Conservation (phyloP, 1,140 invertebrate genomes). For the Dermatophagoides farinae region DNA sequence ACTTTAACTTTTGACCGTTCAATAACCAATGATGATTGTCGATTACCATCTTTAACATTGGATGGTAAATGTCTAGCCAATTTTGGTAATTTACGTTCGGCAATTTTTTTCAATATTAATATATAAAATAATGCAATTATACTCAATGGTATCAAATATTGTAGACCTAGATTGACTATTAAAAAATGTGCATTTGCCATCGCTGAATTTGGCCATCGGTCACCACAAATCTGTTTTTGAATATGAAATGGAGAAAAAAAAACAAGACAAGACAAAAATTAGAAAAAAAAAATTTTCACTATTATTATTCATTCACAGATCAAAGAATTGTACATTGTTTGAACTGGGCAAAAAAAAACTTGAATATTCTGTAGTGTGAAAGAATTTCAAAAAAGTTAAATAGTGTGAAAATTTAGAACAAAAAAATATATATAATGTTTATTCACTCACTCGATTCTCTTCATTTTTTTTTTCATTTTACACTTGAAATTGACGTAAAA, state of each 20-base stretch:
- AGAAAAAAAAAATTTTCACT: background rate
- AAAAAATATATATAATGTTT: no score
- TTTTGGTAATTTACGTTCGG: slow-evolving; percentile 59
- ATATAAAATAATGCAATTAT: slow-evolving; percentile 79
- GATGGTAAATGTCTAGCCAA: slow-evolving; percentile 23
- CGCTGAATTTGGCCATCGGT: slow-evolving; percentile 60
- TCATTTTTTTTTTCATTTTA: no score
- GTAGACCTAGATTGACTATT: slow-evolving; percentile 64
- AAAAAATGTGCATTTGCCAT: slow-evolving; percentile 65
- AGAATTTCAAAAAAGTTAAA: no score
- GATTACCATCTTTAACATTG: slow-evolving; percentile 34
- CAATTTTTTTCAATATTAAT: slow-evolving; percentile 77
- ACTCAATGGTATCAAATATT: slow-evolving; percentile 76
- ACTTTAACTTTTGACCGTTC: slow-evolving; percentile 26
- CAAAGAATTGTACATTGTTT: no score
- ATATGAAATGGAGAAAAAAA: slow-evolving; percentile 14
- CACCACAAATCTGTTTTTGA: slow-evolving; percentile 41
- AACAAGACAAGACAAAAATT: background rate
- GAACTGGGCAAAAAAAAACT: no score
- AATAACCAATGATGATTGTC: slow-evolving; percentile 15
- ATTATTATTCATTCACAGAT: background rate
- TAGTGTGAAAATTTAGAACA: no score
- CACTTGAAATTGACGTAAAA: no score
- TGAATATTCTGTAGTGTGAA: no score
- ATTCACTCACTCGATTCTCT: no score